A percentile compares a stretch with the other conserved stretches of the same genome.
phyloP scores from a whole-genome alignment of 2,797 vertebrate genomes.

The Scarus forsteni region DNA sequence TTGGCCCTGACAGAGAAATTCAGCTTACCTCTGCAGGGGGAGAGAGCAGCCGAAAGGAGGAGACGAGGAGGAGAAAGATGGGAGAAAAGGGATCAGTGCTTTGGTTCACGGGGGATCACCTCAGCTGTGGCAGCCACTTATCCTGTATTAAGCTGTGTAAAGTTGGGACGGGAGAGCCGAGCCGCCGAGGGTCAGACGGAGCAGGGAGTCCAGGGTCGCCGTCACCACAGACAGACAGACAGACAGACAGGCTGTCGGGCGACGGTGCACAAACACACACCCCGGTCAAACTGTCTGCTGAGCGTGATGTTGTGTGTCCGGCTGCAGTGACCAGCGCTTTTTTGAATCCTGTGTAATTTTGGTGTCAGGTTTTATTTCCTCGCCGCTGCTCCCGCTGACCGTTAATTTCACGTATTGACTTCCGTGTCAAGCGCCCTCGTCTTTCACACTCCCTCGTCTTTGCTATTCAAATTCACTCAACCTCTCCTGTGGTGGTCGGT shows the following conservation, averaged over 20 bases:
- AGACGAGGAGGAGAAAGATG: conserved; percentile 7
- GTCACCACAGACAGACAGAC: neutral
- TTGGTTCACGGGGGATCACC: conserved; percentile 38
- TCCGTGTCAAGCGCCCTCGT: conserved; percentile 1
- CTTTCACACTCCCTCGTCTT: neutral
- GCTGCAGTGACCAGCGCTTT: neutral
- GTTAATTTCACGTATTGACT: neutral
- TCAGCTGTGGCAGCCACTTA: conserved; percentile 30
- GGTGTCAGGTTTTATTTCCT: neutral
- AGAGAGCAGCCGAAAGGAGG: conserved; percentile 10
- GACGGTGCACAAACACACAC: neutral
- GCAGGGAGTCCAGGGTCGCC: neutral
- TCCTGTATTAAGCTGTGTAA: conserved; percentile 37
- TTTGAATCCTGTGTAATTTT: neutral
- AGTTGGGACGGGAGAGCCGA: conserved; percentile 20
- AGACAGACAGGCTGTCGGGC: neutral
- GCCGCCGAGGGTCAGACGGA: conserved; percentile 35
- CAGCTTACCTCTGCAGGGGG: conserved; percentile 29
- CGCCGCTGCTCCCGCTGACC: neutral
- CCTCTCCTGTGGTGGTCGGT: neutral
- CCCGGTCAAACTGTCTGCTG: neutral
- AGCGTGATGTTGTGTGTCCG: neutral
- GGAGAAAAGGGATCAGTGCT: conserved; percentile 16
- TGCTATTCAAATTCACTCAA: conserved; percentile 6
- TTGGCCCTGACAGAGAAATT: conserved; percentile 22